These are phyloP conservation scores for Thecocarcelia acutangulata DNA, from an alignment of 2,888 invertebrate genomes.

Conservation along the genomic window DNA sequence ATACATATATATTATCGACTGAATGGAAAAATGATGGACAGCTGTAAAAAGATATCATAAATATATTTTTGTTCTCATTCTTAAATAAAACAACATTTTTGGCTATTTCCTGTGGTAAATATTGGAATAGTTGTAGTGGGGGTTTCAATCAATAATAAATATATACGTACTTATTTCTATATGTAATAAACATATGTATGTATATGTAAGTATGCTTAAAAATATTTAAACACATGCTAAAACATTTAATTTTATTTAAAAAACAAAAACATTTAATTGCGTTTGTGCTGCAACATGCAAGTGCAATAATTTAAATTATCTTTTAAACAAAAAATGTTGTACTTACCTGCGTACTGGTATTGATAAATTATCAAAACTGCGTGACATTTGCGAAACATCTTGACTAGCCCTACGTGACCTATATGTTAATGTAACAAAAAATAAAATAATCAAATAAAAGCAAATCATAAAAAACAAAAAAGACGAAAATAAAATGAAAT, in stretches of 20 bases:
- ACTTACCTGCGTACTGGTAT: constrained; percentile 84
- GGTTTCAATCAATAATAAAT: too few relatives aligned
- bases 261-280: constrained; percentile 15
- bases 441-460: constrained; percentile 72
- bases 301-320: constrained; percentile 21
- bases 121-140: not conserved
- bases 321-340: constrained; percentile 58
- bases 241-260: not conserved
- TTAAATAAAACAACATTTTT: constrained; percentile 14
- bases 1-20: too few relatives aligned
- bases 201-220: not conserved
- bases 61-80: not conserved
- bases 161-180: too few relatives aligned
- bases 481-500: constrained; percentile 58
- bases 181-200: not conserved
- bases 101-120: constrained; percentile 44
- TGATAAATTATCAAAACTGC: constrained; percentile 86
- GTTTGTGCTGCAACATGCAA: constrained; percentile 55
- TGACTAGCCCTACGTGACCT: constrained; percentile 94
- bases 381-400: constrained; percentile 86
- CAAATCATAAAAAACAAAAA: constrained; percentile 68
- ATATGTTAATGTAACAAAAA: constrained; percentile 80
- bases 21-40: too few relatives aligned
- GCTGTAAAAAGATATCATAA: too few relatives aligned
- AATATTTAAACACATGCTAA: constrained; percentile 38